These are phyloP conservation scores for Harpalus rubripes DNA, from an alignment of 2,888 invertebrate genomes.

Conservation along the genomic window DNA sequence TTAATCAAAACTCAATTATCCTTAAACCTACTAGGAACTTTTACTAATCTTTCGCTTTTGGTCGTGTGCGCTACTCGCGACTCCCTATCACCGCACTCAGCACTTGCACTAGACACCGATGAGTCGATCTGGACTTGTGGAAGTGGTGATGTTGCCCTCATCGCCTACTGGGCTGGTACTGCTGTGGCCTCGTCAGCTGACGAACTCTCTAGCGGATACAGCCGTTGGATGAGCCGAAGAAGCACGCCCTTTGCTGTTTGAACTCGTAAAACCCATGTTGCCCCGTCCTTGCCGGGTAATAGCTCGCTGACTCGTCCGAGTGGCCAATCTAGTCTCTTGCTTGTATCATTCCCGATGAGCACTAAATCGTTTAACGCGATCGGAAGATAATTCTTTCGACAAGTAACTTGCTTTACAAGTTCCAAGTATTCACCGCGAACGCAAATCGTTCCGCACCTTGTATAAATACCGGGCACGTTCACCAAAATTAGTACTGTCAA, in stretches of 20 bases:
- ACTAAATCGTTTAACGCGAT: background rate
- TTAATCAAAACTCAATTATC: too few species aligned
- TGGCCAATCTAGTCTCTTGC: slow-evolving; percentile 1
- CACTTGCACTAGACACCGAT: background rate
- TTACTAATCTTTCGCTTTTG: background rate
- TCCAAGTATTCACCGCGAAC: background rate
- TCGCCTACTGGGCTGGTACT: too few species aligned
- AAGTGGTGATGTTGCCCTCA: too few species aligned
- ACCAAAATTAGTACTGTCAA: background rate
- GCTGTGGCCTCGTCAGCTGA: background rate
- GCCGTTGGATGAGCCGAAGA: background rate
- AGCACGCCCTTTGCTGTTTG: slow-evolving; percentile 7
- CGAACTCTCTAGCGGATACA: background rate
- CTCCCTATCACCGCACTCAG: background rate
- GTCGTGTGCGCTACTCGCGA: background rate
- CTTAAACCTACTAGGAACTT: background rate
- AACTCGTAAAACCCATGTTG: background rate
- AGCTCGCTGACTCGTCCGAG: background rate
- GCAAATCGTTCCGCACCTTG: background rate
- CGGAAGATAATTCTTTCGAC: background rate
- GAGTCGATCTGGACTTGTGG: background rate
- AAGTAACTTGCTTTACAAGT: background rate
- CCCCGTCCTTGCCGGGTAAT: background rate
- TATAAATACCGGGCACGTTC: background rate
- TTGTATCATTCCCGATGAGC: background rate